phyloP scores from a whole-genome alignment of 92 coral and sea anemone species.

The Heteractis magnifica region DNA sequence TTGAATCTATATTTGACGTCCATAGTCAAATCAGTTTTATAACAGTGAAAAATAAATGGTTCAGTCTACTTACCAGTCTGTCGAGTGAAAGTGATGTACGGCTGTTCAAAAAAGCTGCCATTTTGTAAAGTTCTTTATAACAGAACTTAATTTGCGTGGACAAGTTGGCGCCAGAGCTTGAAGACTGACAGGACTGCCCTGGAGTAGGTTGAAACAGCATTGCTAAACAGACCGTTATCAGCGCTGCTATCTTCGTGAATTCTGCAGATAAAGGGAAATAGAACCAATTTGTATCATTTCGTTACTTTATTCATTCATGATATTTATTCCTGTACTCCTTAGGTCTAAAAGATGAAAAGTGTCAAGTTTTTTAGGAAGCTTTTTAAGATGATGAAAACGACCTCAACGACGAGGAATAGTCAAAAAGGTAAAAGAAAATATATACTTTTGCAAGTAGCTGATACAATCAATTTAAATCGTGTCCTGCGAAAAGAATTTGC shows the following conservation, averaged over 20 bases:
- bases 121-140: conserved; percentile 4
- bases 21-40: too few relatives aligned
- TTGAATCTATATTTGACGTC: too few relatives aligned
- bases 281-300: not conserved
- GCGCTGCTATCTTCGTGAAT: not conserved
- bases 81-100: not conserved
- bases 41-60: not conserved
- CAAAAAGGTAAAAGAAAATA: too few relatives aligned
- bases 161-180: conserved; percentile 3
- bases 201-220: not conserved
- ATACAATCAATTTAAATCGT: too few relatives aligned
- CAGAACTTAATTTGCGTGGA: conserved; percentile 12
- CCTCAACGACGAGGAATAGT: too few relatives aligned
- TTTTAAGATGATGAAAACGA: too few relatives aligned
- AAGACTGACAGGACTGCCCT: conserved; percentile 2
- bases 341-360: too few relatives aligned
- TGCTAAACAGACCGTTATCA: not conserved
- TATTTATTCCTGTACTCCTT: not conserved
- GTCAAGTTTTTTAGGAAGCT: too few relatives aligned
- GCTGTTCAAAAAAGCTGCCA: not conserved
- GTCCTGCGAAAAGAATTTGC: too few relatives aligned
- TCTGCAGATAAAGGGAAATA: not conserved
- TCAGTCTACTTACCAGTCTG: not conserved
- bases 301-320: not conserved
- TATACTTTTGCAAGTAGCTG: too few relatives aligned